Evolutionary conservation across 2,888 invertebrate species (phyloP).

Genomic region (Cenopis cana): DNA sequence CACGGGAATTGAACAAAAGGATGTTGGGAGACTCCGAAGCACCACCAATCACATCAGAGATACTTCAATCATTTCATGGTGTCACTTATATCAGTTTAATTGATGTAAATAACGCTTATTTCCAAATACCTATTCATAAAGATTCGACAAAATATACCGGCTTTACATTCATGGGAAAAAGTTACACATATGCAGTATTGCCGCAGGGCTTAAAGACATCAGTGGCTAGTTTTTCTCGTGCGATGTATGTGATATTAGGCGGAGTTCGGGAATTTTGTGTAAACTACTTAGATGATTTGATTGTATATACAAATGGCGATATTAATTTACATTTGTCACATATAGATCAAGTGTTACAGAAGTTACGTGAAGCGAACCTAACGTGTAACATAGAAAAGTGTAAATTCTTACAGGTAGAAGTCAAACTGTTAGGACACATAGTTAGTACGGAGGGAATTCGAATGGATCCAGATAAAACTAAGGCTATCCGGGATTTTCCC

Average conservation of each 20-base stretch:
- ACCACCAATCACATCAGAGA: constrained; percentile 2
- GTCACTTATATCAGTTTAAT: constrained; percentile 7
- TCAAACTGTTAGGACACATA: neutral
- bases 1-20: neutral
- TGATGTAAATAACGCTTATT: neutral
- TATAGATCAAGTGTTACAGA: neutral
- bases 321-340: no score
- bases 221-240: neutral
- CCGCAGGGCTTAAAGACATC: constrained; percentile 4
- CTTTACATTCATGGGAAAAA: constrained; percentile 1
- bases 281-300: no score
- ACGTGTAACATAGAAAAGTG: constrained; percentile 6
- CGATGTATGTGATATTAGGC: neutral
- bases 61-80: constrained; percentile 4
- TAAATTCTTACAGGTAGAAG: constrained; percentile 4
- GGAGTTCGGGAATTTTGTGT: neutral
- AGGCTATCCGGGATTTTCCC: neutral
- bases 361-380: neutral
- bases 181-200: neutral
- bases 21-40: constrained; percentile 2
- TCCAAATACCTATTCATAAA: neutral
- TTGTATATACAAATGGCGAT: no score
- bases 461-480: constrained; percentile 4
- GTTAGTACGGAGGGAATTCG: neutral
- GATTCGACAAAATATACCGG: neutral